A percentile compares a stretch with the other conserved stretches of the same genome.
Conservation (phyloP, 1,140 invertebrate genomes). For the Procambarus clarkii region DNA sequence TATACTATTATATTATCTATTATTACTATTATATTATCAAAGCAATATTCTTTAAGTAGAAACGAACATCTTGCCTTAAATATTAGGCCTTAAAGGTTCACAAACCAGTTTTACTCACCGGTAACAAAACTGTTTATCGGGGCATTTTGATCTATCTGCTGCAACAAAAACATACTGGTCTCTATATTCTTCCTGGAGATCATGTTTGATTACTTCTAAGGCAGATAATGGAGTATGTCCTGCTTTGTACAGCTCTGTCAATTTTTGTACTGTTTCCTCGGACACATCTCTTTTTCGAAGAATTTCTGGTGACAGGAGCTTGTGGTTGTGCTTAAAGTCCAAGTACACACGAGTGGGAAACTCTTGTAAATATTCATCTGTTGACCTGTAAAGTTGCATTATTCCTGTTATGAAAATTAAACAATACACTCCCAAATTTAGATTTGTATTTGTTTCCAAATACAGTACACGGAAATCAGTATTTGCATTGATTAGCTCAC, state of each 20-base stretch:
- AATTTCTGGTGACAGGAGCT: slow-evolving; percentile 39
- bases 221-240: slow-evolving; percentile 42
- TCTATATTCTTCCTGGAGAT: slow-evolving; percentile 40
- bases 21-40: too few relatives aligned
- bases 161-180: slow-evolving; percentile 34
- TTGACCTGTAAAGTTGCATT: slow-evolving; percentile 19
- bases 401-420: not conserved
- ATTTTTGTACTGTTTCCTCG: slow-evolving; percentile 38
- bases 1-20: too few relatives aligned
- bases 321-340: slow-evolving; percentile 45
- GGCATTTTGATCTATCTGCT: slow-evolving; percentile 42
- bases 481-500: too few relatives aligned
- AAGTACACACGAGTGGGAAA: slow-evolving; percentile 47
- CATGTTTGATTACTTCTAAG: slow-evolving; percentile 28
- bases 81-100: too few relatives aligned
- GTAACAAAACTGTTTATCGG: slow-evolving; percentile 53
- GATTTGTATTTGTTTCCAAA: too few relatives aligned
- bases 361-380: slow-evolving; percentile 46
- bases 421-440: too few relatives aligned
- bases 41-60: too few relatives aligned
- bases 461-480: too few relatives aligned
- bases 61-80: too few relatives aligned
- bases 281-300: slow-evolving; percentile 35
- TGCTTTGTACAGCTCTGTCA: slow-evolving; percentile 40
- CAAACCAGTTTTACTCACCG: slow-evolving; percentile 12